These are phyloP conservation scores for Stigmatopora nigra DNA, from an alignment of 2,113 vertebrate genomes.

Conservation along the genomic window DNA sequence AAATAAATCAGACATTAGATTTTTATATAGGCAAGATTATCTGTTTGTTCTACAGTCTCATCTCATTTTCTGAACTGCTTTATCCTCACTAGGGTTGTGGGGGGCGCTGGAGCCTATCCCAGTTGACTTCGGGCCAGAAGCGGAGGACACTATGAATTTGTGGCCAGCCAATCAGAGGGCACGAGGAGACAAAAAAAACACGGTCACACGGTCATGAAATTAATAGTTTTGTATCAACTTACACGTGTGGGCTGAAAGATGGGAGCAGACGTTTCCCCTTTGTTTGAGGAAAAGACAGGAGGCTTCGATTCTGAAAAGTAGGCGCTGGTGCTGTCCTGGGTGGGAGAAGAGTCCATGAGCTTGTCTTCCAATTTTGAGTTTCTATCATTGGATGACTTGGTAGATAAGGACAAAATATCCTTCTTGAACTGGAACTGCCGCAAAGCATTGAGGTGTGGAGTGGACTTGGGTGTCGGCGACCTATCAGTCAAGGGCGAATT, in stretches of 20 bases:
- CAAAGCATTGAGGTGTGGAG: conserved; percentile 38
- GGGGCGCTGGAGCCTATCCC: no score
- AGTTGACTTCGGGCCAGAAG: no score
- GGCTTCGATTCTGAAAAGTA: conserved; percentile 67
- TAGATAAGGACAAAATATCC: conserved; percentile 24
- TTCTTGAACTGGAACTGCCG: conserved; percentile 67
- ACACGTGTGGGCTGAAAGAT: conserved; percentile 11
- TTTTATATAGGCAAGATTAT: no score
- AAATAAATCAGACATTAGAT: background rate
- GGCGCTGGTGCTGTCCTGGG: conserved; percentile 63
- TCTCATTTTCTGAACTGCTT: no score
- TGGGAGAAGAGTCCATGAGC: conserved; percentile 37
- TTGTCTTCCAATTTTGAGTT: conserved; percentile 4
- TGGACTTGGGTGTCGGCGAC: conserved; percentile 19
- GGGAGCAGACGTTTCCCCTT: conserved; percentile 17
- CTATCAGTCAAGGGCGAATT: conserved; percentile 2
- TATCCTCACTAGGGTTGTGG: no score
- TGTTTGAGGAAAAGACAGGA: background rate
- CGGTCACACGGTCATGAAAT: no score
- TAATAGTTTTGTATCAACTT: conserved; percentile 11
- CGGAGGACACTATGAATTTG: no score
- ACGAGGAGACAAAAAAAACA: no score
- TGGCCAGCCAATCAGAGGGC: no score
- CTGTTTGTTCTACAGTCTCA: no score
- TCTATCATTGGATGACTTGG: conserved; percentile 10